Percentiles rank a stretch among this genome's conserved stretches.
Conservation (phyloP, 2,888 invertebrate species). For the Epistrophe eligans region DNA sequence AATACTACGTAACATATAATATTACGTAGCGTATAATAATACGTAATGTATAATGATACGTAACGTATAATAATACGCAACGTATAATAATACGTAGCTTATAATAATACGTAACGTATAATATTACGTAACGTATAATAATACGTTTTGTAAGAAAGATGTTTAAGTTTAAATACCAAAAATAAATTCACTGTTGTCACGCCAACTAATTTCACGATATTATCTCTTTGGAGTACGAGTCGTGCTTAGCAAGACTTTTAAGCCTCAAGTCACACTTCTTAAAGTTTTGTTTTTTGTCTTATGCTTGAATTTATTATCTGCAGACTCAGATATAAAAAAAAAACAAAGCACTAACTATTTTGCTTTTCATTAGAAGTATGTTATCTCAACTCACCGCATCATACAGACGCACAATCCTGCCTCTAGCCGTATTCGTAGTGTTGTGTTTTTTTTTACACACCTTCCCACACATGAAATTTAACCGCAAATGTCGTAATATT, state of each 20-base stretch:
- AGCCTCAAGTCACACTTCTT: slow-evolving; percentile 5
- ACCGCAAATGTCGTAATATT: slow-evolving; percentile 52
- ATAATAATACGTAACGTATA: too few relatives aligned
- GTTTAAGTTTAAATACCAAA: too few relatives aligned
- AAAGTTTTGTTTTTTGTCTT: background rate
- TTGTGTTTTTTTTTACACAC: slow-evolving; percentile 10
- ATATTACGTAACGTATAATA: too few relatives aligned
- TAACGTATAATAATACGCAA: too few relatives aligned
- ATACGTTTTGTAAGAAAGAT: too few relatives aligned
- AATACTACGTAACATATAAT: too few relatives aligned
- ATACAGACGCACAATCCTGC: slow-evolving; percentile 17
- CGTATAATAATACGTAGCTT: too few relatives aligned
- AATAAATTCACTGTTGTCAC: too few relatives aligned
- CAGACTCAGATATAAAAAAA: slow-evolving; percentile 1
- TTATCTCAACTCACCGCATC: background rate
- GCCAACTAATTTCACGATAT: too few relatives aligned
- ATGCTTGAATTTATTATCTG: background rate
- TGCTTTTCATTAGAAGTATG: background rate
- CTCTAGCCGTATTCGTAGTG: background rate
- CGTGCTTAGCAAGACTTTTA: background rate
- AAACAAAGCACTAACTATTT: background rate
- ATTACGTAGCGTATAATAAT: too few relatives aligned
- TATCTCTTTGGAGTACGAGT: too few relatives aligned
- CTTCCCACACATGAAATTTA: slow-evolving; percentile 48
- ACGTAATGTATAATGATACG: too few relatives aligned